Evolutionary conservation across 1,140 invertebrate species (phyloP).

Genomic region (Mizuhopecten yessoensis): DNA sequence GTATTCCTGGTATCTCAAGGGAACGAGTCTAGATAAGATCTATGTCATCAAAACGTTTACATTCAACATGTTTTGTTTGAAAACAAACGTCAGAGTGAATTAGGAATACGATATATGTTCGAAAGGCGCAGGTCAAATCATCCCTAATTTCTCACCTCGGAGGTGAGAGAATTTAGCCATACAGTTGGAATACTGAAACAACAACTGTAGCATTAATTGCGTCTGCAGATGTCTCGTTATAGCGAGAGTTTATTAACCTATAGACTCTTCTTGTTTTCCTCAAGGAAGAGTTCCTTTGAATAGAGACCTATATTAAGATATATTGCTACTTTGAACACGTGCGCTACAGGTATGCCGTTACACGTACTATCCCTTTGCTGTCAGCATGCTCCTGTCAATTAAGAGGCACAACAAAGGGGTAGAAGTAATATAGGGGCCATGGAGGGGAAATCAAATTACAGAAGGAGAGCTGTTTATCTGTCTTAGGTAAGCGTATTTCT

Average conservation of each 20-base stretch:
- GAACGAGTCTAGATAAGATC: constrained; percentile 1
- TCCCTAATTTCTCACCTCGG: not conserved
- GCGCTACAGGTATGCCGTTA: too few relatives aligned
- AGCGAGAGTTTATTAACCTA: not conserved
- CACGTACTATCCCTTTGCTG: too few relatives aligned
- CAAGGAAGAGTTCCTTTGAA: not conserved
- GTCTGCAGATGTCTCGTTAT: not conserved
- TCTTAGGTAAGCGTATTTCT: too few relatives aligned
- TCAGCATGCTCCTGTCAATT: too few relatives aligned
- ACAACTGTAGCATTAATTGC: not conserved
- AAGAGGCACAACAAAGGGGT: too few relatives aligned
- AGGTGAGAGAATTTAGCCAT: not conserved
- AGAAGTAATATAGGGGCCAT: too few relatives aligned
- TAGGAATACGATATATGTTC: not conserved
- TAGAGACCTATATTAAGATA: not conserved
- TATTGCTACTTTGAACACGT: too few relatives aligned
- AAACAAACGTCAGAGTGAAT: not conserved
- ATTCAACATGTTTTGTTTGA: constrained; percentile 20
- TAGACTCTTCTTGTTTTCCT: not conserved
- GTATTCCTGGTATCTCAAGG: not conserved
- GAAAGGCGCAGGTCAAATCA: not conserved
- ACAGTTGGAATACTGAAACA: not conserved
- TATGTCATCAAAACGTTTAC: not conserved
- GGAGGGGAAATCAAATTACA: too few relatives aligned
- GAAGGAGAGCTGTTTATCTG: too few relatives aligned